phyloP scores from a whole-genome alignment of 2,113 vertebrate species.

The Sporophila hypoxantha region DNA sequence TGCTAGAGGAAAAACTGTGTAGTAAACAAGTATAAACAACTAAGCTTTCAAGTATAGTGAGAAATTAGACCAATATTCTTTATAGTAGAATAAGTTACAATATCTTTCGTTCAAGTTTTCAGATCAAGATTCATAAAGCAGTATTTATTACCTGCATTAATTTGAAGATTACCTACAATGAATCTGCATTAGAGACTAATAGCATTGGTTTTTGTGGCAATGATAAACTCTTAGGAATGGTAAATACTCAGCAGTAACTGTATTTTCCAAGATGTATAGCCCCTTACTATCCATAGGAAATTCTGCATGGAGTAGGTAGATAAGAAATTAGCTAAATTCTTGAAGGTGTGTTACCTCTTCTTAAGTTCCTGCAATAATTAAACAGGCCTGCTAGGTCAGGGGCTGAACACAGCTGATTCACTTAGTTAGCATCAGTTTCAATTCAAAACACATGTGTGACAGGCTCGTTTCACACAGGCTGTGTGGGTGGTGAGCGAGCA shows the following conservation, averaged over 20 bases:
- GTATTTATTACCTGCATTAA: neutral
- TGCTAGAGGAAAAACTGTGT: neutral
- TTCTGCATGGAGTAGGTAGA: neutral
- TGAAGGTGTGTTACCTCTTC: neutral
- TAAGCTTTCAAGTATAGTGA: neutral
- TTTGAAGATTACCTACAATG: neutral
- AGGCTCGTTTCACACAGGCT: neutral
- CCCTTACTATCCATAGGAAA: neutral
- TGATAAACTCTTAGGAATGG: neutral
- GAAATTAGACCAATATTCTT: neutral
- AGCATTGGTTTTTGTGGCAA: neutral
- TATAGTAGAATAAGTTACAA: neutral
- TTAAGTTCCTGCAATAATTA: neutral
- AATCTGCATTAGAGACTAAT: neutral
- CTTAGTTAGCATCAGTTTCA: neutral
- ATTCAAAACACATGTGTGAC: neutral
- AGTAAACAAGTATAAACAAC: neutral
- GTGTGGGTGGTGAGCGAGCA: neutral
- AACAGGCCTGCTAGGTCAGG: neutral
- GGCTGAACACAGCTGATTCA: neutral
- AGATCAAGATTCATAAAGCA: neutral
- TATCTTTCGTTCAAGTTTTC: neutral
- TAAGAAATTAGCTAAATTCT: neutral
- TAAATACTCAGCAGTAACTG: neutral
- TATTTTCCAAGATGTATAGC: neutral